Base-by-base conservation (phyloP, 2,113 vertebrate species). In the Odocoileus virginianus region DNA sequence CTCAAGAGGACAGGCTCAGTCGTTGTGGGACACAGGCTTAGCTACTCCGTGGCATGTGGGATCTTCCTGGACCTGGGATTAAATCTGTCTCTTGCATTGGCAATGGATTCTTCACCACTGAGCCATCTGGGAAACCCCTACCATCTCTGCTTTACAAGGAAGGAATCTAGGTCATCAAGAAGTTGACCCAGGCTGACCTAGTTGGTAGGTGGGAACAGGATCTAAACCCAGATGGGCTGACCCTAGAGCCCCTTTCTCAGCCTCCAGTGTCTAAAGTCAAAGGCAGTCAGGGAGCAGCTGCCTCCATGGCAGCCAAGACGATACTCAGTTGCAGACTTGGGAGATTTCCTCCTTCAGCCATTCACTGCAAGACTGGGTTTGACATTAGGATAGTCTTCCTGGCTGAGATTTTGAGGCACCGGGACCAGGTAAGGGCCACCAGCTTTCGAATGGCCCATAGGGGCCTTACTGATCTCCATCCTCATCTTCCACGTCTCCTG, bases 361-460 rank as follows among this genome's bases (percentile, higher is more conserved):
- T 52, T 86, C 71, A 12, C 0, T 2, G 10, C 3, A 5, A 58
- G 57, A n/a, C 83, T 19, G n/a, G 19, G 6, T 64, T 25, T 64
- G 28, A 64, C 3, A 25, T n/a, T n/a, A 23, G 55, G 33, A 14
- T 19, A 16, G 25, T 12, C 19, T 86, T 82, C 5, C 11, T 43
- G 16, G 28, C 30, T 85, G 3, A 15, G 60, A 15, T 33, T 74
- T 30, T 7, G 79, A 58, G 89, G 52, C 12, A 1, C 30, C 5
- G 30, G 81, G 83, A 7, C 50, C 47, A 25, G 36, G 71, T 4
- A 23, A 58, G 52, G 27, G 13, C 43, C 28, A 36, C 3, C 13
- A 9, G n/a, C 40, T 36, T 43, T 52, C 25, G 76, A 7, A 7
- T 9, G 19, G 27, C 14, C 12, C 5, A 0, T 0, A 5, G 14